A percentile compares a stretch with the other conserved stretches of the same genome.
These are phyloP conservation scores for Hucho hucho DNA, from an alignment of 2,113 vertebrate species.

Conservation along the genomic window DNA sequence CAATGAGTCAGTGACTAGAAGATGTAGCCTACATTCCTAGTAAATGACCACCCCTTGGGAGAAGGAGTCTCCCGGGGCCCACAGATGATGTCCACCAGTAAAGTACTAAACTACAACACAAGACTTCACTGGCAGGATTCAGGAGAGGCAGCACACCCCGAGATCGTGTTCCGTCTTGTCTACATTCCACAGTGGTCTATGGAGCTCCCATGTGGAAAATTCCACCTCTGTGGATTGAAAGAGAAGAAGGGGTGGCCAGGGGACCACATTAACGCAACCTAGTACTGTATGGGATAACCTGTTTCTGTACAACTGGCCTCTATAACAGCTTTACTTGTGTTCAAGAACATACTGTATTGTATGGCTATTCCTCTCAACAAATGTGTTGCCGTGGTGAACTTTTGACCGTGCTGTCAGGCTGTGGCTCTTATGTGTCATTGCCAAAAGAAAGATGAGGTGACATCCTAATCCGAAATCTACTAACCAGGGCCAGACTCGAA, in stretches of 20 bases:
- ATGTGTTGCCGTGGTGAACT: no score
- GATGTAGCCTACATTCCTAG: slow-evolving; percentile 11
- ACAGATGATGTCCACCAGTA: slow-evolving; percentile 40
- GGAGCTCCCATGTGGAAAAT: slow-evolving; percentile 68
- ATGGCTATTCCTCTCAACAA: no score
- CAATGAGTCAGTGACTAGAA: background rate
- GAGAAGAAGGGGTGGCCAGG: background rate
- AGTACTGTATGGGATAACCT: no score
- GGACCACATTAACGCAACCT: background rate
- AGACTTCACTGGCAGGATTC: slow-evolving; percentile 17
- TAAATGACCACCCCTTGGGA: slow-evolving; percentile 33
- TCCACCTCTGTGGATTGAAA: slow-evolving; percentile 50
- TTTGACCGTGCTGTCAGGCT: background rate
- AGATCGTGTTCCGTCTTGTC: slow-evolving; percentile 67
- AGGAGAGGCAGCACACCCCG: slow-evolving; percentile 28
- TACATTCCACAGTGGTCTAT: slow-evolving; percentile 61
- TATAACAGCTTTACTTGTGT: no score
- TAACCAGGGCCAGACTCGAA: background rate
- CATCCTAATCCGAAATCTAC: background rate
- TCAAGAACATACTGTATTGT: no score
- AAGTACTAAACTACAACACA: slow-evolving; percentile 37
- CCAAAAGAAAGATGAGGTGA: background rate
- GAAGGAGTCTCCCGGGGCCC: slow-evolving; percentile 28
- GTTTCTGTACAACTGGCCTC: no score
- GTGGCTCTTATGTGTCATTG: background rate